These are phyloP conservation scores for Oreochromis mossambicus DNA, from an alignment of 2,797 vertebrate genomes.

Conservation along the genomic window DNA sequence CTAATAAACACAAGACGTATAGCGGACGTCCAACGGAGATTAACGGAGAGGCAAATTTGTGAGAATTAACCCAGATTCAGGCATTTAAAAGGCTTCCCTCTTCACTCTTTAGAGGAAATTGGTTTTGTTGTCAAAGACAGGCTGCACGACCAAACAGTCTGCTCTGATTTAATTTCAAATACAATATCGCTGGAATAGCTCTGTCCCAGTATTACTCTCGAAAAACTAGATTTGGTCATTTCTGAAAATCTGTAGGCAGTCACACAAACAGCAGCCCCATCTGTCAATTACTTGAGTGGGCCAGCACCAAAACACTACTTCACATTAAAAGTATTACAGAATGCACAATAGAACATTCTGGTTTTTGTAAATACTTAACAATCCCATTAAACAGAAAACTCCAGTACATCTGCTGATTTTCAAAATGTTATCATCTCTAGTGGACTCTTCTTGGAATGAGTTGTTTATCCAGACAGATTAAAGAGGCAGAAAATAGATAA, in stretches of 20 bases:
- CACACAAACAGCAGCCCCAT: slow-evolving; percentile 64
- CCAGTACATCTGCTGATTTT: slow-evolving; percentile 59
- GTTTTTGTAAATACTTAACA: slow-evolving; percentile 64
- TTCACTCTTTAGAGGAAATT: slow-evolving; percentile 13
- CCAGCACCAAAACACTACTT: slow-evolving; percentile 48
- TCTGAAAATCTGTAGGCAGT: slow-evolving; percentile 54
- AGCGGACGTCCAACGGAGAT: background rate
- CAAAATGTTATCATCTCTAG: slow-evolving; percentile 63
- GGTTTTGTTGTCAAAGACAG: slow-evolving; percentile 10
- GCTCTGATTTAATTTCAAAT: slow-evolving; percentile 39
- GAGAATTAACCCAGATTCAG: background rate
- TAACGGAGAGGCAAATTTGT: background rate
- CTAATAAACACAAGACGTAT: background rate
- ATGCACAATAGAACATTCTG: slow-evolving; percentile 20
- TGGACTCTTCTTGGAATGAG: slow-evolving; percentile 60
- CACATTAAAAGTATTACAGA: slow-evolving; percentile 60
- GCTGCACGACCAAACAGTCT: slow-evolving; percentile 22
- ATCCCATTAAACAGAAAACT: slow-evolving; percentile 63
- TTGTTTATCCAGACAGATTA: slow-evolving; percentile 66
- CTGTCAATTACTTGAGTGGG: slow-evolving; percentile 70
- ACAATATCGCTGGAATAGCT: slow-evolving; percentile 28
- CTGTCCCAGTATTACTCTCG: slow-evolving; percentile 26
- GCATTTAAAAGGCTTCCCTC: background rate
- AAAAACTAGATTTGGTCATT: slow-evolving; percentile 42
- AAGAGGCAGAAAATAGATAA: slow-evolving; percentile 54